Base-by-base conservation (phyloP, 2,113 vertebrate species). In the Pseudonaja textilis region DNA sequence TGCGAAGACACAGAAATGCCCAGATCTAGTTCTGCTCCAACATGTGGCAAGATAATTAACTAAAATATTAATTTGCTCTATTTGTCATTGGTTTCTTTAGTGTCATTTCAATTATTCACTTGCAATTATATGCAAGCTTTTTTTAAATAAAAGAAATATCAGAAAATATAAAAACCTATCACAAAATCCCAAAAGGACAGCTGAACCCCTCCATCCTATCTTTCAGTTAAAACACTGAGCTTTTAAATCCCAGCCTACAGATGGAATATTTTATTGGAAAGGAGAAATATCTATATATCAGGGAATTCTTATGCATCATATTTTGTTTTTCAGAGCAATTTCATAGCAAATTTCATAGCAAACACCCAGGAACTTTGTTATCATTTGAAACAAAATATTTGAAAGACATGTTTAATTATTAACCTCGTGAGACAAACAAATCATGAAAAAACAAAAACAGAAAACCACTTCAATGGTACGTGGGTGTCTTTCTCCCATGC, bases 401-500 rank as follows among this genome's bases (percentile, higher is more conserved):
- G 55, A 90, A 90, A 89, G 55, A 45, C 42, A 55, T 90, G 26
- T 34, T 93, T 56, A 93, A 93, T 90, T 93, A 89, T 61, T 93
- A 93, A 86, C 88, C 52, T 85, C 5, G 8, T 26, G 89, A 5
- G 20, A 25, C 34, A 69, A 54, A 89, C 47, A 87, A 54, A 57
- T 29, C 88, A 29, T 89, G 45, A 57, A 18, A 59, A 55, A 1
- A 16, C 55, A 34, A 69, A 74, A 34, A 39, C 18, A 20, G 69
- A 39, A 39, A 81, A 81, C 18, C 16, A 18, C 34, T 39, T 39
- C 42, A 55, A 55, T 69, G 69, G 55, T 22, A 42, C 12, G 25
- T 39, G 4, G n/a, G 5, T 74, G 20, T 18, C n/a, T 8, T 74
- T 1, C 16, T 74, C 69, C 16, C n/a, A 39, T 22, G 34, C 34